Conservation (phyloP, 2,797 vertebrate genomes). For the Sciurus carolinensis region DNA sequence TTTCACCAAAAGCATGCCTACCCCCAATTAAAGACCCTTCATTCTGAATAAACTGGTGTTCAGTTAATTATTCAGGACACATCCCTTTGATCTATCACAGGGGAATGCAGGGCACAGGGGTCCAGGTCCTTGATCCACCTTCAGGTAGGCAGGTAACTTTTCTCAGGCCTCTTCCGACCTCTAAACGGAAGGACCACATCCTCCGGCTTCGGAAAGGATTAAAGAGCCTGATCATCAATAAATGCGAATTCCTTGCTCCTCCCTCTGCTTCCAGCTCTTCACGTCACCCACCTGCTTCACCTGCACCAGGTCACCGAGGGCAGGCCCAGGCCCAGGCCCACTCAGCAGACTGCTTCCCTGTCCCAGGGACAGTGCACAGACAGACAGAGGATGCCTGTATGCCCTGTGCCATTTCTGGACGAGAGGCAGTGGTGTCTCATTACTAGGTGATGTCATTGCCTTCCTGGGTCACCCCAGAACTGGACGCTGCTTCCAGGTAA, state of each 20-base stretch:
- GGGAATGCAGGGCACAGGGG: not conserved
- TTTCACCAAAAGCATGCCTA: not conserved
- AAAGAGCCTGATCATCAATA: not conserved
- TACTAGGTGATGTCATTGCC: not conserved
- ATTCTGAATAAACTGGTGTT: not conserved
- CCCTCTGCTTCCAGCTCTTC: not conserved
- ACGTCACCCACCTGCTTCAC: not conserved
- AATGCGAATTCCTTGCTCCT: not conserved
- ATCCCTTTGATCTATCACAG: not conserved
- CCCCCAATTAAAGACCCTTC: not conserved
- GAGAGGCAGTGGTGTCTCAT: rapidly evolving
- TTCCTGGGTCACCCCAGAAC: not conserved
- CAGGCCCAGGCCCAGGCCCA: not conserved
- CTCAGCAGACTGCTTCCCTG: not conserved
- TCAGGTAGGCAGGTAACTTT: not conserved
- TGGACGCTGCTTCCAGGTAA: not conserved
- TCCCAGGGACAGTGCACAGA: rapidly evolving
- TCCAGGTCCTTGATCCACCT: not conserved
- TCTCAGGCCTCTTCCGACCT: not conserved
- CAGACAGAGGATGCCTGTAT: not conserved
- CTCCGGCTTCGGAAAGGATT: not conserved
- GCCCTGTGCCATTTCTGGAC: not conserved
- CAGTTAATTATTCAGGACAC: not conserved
- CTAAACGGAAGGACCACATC: not conserved
- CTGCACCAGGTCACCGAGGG: not conserved